Base-by-base conservation (phyloP, 2,888 invertebrate species). In the Rotaria socialis region DNA sequence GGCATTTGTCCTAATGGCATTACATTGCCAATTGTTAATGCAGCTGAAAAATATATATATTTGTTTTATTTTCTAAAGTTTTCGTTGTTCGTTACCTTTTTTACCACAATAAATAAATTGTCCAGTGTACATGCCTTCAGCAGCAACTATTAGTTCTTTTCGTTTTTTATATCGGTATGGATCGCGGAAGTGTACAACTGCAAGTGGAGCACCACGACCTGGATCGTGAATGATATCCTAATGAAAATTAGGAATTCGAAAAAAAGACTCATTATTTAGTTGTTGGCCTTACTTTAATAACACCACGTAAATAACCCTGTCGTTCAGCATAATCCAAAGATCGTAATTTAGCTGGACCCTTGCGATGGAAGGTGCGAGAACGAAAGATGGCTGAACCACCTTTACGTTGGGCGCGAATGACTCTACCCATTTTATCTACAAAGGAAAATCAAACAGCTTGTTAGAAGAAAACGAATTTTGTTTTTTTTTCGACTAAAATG, bases 331-430 rank as follows among this genome's bases (percentile, higher is more conserved):
- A 99, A 92, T 99, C 99, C 87, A 98, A 93, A 87, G 97, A 94
- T 88, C 99, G 94, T 87, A 99, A 94, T 92, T 96, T 96, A 47
- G 99, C 97, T 85, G 97, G 96, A 92, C 99, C 99, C 94, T 99
- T 99, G 92, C 99, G 95, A 93, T 95, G 96, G 92, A 97, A 97
- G 84, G 96, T 97, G 92, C 97, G 98, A 90, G 98, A 95, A 91
- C 95, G 95, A 94, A 99, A 99, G 88, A 99, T 96, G 89, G 96
- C 96, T 91, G 98, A 98, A 92, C 96, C 96, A 94, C 99, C 99
- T 93, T 99, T 99, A 94, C 99, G 95, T 93, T 99, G 99, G 92
- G 96, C 96, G 93, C 99, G 95, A 93, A 99, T 99, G 90, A 99
- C 98, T 92, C 99, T 96, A 94, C 99, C 99, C 99, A 99, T 99